These are phyloP conservation scores for Mycetomoellerius zeteki DNA, from an alignment of 1,140 invertebrate genomes.

Conservation along the genomic window DNA sequence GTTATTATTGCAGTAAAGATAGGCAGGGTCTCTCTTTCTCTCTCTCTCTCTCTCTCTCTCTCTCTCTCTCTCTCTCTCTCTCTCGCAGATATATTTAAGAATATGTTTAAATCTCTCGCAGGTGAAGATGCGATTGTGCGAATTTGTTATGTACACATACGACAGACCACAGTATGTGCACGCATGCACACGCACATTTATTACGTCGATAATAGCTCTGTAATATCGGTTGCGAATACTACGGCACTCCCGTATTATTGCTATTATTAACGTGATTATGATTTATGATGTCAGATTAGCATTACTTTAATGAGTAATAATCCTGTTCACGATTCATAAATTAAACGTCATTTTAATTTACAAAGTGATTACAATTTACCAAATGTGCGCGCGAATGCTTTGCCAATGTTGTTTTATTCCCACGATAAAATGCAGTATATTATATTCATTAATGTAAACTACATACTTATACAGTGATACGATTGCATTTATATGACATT, in stretches of 20 bases:
- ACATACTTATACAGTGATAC: slow-evolving; percentile 24
- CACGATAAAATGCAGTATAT: slow-evolving; percentile 4
- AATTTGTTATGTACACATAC: slow-evolving; percentile 64
- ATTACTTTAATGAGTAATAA: slow-evolving; percentile 49
- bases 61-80: too few species aligned
- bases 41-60: neutral
- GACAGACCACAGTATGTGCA: slow-evolving; percentile 1
- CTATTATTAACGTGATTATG: slow-evolving; percentile 75
- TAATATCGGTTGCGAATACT: slow-evolving; percentile 30
- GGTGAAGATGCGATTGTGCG: slow-evolving; percentile 19
- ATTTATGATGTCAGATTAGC: slow-evolving; percentile 67
- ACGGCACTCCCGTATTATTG: slow-evolving; percentile 27
- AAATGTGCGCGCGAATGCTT: neutral
- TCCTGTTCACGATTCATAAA: slow-evolving; percentile 20
- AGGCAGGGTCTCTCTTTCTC: neutral
- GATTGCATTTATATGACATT: neutral
- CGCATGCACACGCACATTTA: slow-evolving; percentile 46
- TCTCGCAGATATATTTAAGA: slow-evolving; percentile 17
- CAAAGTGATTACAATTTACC: neutral
- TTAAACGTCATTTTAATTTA: slow-evolving; percentile 29
- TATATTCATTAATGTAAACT: slow-evolving; percentile 41
- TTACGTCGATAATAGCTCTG: slow-evolving; percentile 60
- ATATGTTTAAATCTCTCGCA: slow-evolving; percentile 18
- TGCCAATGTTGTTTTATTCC: neutral
- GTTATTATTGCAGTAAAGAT: neutral